These are phyloP conservation scores for Tympanuchus pallidicinctus DNA, from an alignment of 2,113 vertebrate genomes.

Conservation along the genomic window DNA sequence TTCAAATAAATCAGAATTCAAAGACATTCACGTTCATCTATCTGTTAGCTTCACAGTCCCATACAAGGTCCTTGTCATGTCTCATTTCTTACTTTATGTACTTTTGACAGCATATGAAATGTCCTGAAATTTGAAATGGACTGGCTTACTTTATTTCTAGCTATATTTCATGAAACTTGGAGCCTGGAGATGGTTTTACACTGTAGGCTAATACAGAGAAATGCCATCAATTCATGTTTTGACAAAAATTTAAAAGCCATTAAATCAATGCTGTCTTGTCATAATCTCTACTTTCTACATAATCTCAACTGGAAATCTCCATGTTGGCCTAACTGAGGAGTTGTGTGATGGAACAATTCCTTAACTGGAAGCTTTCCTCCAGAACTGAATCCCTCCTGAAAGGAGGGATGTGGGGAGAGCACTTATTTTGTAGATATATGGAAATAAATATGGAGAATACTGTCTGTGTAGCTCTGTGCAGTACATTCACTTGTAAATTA, in stretches of 20 bases:
- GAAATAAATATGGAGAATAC: neutral
- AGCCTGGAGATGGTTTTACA: neutral
- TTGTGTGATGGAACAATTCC: neutral
- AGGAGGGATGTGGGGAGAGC: neutral
- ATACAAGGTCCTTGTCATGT: neutral
- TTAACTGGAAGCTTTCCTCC: neutral
- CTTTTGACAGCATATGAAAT: neutral
- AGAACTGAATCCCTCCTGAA: neutral
- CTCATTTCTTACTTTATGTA: neutral
- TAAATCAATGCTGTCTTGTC: neutral
- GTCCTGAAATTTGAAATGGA: neutral
- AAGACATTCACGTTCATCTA: neutral
- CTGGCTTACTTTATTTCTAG: neutral
- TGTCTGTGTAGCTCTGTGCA: neutral
- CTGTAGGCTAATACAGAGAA: neutral
- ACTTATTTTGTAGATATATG: neutral
- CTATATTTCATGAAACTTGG: neutral
- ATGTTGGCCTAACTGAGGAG: neutral
- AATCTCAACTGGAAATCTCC: neutral
- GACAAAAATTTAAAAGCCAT: neutral
- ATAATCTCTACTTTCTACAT: neutral
- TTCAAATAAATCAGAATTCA: neutral
- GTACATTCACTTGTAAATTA: neutral
- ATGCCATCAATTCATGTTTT: neutral
- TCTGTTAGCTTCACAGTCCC: neutral